Percentiles rank a stretch among this genome's conserved stretches.
Evolutionary conservation across 2,888 invertebrate species (phyloP).

Genomic region (Drosophila subquinaria): DNA sequence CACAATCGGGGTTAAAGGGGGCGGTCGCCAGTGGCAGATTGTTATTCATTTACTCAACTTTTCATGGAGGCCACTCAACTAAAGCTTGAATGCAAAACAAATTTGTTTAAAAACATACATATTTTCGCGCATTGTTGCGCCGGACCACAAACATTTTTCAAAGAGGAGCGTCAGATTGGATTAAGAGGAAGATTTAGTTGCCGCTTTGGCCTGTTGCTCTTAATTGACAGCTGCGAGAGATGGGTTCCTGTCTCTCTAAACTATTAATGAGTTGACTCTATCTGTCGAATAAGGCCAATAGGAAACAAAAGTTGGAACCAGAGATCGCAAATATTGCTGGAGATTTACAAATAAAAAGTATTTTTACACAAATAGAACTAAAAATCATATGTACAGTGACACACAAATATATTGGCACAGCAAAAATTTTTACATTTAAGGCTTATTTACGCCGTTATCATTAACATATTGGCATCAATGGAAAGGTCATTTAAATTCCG

Average conservation of each 20-base stretch:
- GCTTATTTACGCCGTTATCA: too few relatives aligned
- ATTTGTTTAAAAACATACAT: conserved; percentile 64
- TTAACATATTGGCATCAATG: too few relatives aligned
- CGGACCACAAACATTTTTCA: conserved; percentile 39
- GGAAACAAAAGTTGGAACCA: neutral
- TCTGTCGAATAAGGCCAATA: neutral
- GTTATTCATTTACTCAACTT: conserved; percentile 53
- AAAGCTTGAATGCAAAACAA: conserved; percentile 39
- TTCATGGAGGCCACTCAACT: conserved; percentile 24
- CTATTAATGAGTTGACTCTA: neutral
- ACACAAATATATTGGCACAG: too few relatives aligned
- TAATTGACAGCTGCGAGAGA: neutral
- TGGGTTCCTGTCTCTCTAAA: neutral
- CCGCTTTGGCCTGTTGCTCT: conserved; percentile 12
- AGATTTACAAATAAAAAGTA: too few relatives aligned
- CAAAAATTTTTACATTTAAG: too few relatives aligned
- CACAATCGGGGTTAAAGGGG: neutral
- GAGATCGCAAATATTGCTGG: too few relatives aligned
- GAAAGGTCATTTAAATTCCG: too few relatives aligned
- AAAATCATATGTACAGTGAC: too few relatives aligned
- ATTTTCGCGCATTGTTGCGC: conserved; percentile 50
- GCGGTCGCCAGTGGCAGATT: conserved; percentile 19
- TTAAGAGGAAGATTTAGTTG: neutral
- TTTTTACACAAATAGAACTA: too few relatives aligned
- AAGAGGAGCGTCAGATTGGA: neutral